Evolutionary conservation across 2,888 invertebrate species (phyloP).

Genomic region (Vesta saturnalis): DNA sequence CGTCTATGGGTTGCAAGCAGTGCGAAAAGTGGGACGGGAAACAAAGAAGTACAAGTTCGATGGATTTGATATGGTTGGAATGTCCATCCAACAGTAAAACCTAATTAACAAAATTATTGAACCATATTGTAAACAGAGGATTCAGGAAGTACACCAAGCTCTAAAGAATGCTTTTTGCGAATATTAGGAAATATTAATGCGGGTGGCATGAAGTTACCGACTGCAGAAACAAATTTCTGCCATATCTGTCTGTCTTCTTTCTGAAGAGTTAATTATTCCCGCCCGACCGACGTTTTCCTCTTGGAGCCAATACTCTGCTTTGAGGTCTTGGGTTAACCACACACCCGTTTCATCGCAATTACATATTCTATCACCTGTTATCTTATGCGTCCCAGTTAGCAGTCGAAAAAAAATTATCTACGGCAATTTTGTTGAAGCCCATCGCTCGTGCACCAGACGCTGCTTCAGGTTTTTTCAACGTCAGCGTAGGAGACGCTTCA

Average conservation of each 20-base stretch:
- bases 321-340: neutral
- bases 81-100: slow-evolving; percentile 18
- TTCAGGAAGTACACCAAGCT: neutral
- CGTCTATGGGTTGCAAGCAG: too few species aligned
- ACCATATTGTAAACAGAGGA: neutral
- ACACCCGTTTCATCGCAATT: neutral
- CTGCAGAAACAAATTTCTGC: neutral
- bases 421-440: neutral
- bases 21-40: too few species aligned
- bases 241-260: neutral
- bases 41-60: too few species aligned
- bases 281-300: slow-evolving; percentile 1
- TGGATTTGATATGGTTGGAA: slow-evolving; percentile 13
- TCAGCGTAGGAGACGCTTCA: neutral
- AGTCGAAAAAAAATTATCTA: neutral
- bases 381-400: neutral
- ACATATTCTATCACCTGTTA: neutral
- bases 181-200: neutral
- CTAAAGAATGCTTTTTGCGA: neutral
- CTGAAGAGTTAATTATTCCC: neutral
- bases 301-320: neutral
- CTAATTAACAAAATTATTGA: slow-evolving; percentile 3
- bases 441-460: too few species aligned
- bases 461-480: neutral
- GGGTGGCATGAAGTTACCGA: neutral